Base-by-base conservation (phyloP, 2,113 vertebrate species). In the Microcebus tavaratra region DNA sequence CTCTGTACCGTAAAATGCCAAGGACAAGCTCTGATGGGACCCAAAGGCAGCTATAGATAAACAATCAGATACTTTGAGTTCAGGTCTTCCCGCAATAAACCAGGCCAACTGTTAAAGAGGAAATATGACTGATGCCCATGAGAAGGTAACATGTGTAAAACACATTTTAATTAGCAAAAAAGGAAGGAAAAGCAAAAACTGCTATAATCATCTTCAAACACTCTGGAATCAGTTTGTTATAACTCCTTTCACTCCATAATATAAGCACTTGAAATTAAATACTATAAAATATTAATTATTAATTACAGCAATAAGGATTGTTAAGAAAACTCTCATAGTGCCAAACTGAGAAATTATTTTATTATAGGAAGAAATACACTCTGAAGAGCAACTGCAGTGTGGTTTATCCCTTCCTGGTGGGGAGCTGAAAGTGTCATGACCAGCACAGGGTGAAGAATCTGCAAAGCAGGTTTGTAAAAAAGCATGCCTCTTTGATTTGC, bases 261-360 rank as follows among this genome's bases (percentile, higher is more conserved):
- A 85, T 29, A 10, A 65, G 13, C 48, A 82, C 2, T 50, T 78
- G 27, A 82, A 96, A 93, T 34, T 50, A 87, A 87, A 61, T 72
- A 72, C 10, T 59, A 2, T 29, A 80, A 90, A 95, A 88, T 88
- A 42, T 78, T 88, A 50, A 87, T 10, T 88, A 42, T 78, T 88
- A 50, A 87, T 10, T 89, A 31, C 4, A 9, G 25, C 34, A 90
- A 39, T 72, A 82, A 88, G 75, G 88, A 78, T 10, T 29, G 13
- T 59, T 55, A 45, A 91, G 36, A 36, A 88, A 79, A 75, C 29
- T 27, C 8, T 72, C 50, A 29, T 9, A 72, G 0, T 53, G 11
- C 45, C 50, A 88, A 96, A 70, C 0, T 86, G 23, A 36, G 42
- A 92, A 73, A 72, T 39, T 79, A 57, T 50, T 39, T 90, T 50